Percentiles rank a stretch among this genome's conserved stretches.
Evolutionary conservation across 2,888 invertebrate species (phyloP).

Genomic region (Hemithea aestivaria): DNA sequence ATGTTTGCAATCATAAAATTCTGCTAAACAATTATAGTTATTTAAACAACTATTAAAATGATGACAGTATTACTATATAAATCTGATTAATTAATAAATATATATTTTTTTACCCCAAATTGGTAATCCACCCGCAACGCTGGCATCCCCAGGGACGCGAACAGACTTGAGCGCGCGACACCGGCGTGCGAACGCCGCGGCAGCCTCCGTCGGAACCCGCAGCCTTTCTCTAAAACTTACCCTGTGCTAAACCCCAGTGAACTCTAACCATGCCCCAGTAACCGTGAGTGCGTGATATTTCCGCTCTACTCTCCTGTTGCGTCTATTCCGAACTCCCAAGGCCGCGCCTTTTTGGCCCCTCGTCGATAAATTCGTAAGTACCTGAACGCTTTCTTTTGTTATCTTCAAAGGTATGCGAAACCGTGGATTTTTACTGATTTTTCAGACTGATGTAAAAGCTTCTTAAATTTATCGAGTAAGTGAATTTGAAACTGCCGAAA

Average conservation of each 20-base stretch:
- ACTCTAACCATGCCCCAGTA: slow-evolving; percentile 26
- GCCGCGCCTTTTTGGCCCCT: slow-evolving; percentile 44
- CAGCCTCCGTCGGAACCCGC: slow-evolving; percentile 37
- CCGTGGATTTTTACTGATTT: slow-evolving; percentile 22
- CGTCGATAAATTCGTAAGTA: slow-evolving; percentile 56
- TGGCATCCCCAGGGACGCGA: slow-evolving; percentile 40
- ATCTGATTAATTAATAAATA: too few relatives aligned
- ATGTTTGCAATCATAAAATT: too few relatives aligned
- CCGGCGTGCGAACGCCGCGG: slow-evolving; percentile 70
- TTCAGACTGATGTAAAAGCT: slow-evolving; percentile 14
- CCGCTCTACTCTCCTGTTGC: slow-evolving; percentile 49
- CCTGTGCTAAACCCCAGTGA: slow-evolving; percentile 38
- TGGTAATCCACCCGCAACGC: background rate
- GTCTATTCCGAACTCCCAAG: slow-evolving; percentile 25
- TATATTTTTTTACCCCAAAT: slow-evolving; percentile 3
- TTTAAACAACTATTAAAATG: too few relatives aligned
- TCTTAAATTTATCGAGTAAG: slow-evolving; percentile 1
- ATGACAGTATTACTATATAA: too few relatives aligned
- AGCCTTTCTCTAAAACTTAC: slow-evolving; percentile 33
- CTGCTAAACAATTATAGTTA: too few relatives aligned
- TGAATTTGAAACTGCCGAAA: background rate
- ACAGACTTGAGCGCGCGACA: slow-evolving; percentile 64
- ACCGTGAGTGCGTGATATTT: slow-evolving; percentile 20
- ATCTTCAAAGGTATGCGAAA: slow-evolving; percentile 22
- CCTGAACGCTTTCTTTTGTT: slow-evolving; percentile 45